These are phyloP conservation scores for Apamea epomidion DNA, from an alignment of 2,888 invertebrate species.

Conservation along the genomic window DNA sequence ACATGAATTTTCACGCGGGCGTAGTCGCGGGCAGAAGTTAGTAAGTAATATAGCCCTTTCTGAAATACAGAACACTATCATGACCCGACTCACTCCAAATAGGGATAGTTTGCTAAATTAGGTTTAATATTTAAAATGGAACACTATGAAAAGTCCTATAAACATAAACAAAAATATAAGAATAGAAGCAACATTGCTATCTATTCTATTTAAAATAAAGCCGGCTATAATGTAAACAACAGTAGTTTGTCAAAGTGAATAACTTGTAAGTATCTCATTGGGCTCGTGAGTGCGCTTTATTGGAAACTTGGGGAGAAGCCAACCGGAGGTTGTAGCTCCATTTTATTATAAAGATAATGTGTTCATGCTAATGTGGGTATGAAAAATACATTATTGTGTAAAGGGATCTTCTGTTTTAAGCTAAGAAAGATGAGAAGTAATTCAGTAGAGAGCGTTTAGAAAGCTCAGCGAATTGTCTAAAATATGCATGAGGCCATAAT, in stretches of 20 bases:
- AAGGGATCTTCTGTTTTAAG: neutral
- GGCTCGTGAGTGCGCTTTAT: constrained; percentile 40
- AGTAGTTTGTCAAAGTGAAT: constrained; percentile 41
- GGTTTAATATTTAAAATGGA: neutral
- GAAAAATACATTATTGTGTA: neutral
- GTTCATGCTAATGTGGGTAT: constrained; percentile 28
- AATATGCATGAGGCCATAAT: neutral
- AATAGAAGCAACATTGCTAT: neutral
- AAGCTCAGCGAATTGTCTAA: neutral
- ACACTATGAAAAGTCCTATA: neutral
- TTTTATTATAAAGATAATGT: constrained; percentile 41
- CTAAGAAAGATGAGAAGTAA: neutral
- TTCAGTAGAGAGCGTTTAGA: neutral
- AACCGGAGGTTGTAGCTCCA: constrained; percentile 39
- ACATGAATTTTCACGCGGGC: too few species aligned
- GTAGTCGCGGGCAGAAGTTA: too few species aligned
- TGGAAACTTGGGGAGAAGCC: constrained; percentile 55
- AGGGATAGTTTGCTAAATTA: neutral
- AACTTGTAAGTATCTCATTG: constrained; percentile 34
- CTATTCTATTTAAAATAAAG: constrained; percentile 18
- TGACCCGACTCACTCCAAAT: too few species aligned
- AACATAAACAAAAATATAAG: neutral
- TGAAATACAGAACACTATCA: neutral
- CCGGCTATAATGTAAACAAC: constrained; percentile 33
- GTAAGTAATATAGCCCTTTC: neutral